Evolutionary conservation across 1,140 invertebrate species (phyloP).

Genomic region (Conus ventricosus): DNA sequence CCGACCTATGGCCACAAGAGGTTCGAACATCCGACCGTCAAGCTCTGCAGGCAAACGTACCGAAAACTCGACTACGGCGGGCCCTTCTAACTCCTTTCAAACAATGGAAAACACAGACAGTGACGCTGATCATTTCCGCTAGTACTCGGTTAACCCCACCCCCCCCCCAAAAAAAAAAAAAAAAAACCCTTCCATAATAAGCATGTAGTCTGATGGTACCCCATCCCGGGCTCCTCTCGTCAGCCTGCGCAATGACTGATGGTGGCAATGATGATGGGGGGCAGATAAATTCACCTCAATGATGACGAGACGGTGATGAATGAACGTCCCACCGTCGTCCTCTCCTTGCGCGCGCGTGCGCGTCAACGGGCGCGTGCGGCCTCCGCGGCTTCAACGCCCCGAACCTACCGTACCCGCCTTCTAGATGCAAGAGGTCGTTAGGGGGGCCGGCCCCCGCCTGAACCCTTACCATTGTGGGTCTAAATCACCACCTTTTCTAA

Average conservation of each 20-base stretch:
- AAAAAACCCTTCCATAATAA: not conserved
- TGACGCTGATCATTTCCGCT: not conserved
- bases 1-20: too few species aligned
- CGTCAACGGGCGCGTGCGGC: not conserved
- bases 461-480: not conserved
- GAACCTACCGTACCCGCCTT: not conserved
- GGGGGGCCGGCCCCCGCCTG: not conserved
- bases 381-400: not conserved
- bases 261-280: not conserved
- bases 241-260: not conserved
- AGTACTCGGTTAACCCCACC: not conserved
- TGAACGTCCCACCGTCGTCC: not conserved
- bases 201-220: not conserved
- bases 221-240: not conserved
- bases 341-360: not conserved
- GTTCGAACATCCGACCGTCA: too few species aligned
- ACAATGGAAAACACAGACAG: not conserved
- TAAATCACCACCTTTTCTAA: not conserved
- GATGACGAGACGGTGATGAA: too few species aligned
- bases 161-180: not conserved
- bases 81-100: too few species aligned
- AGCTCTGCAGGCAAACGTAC: too few species aligned
- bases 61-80: too few species aligned
- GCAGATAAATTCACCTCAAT: too few species aligned
- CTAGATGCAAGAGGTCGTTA: not conserved